phyloP scores from a whole-genome alignment of 2,888 invertebrate species.

The Empis stercorea region DNA sequence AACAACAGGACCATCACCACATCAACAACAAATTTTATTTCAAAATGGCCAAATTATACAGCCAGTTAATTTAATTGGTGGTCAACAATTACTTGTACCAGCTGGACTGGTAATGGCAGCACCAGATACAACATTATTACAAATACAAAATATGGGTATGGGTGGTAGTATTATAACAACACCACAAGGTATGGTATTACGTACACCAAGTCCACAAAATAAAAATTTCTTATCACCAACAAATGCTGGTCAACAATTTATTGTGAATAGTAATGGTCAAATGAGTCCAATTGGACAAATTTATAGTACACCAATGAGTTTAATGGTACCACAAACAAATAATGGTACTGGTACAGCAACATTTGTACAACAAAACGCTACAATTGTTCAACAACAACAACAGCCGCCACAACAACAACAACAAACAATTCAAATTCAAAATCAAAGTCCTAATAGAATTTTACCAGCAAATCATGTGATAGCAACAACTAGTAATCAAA shows the following conservation, averaged over 20 bases:
- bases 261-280: conserved; percentile 65
- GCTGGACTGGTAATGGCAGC: conserved; percentile 78
- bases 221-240: conserved; percentile 66
- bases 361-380: conserved; percentile 73
- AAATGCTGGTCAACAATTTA: conserved; percentile 50
- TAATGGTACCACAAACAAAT: conserved; percentile 32
- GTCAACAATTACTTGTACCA: conserved; percentile 69
- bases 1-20: conserved; percentile 39
- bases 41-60: conserved; percentile 55
- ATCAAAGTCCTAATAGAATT: conserved; percentile 29
- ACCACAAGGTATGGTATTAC: conserved; percentile 63
- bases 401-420: conserved; percentile 52
- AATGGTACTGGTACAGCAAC: conserved; percentile 46
- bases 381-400: conserved; percentile 71
- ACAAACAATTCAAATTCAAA: conserved; percentile 29
- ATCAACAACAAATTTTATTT: conserved; percentile 30
- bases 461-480: conserved; percentile 20
- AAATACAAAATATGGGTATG: conserved; percentile 62
- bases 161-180: conserved; percentile 49
- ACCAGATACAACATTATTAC: conserved; percentile 60
- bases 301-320: conserved; percentile 34
- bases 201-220: conserved; percentile 59
- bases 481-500: conserved; percentile 20
- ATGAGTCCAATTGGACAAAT: conserved; percentile 54
- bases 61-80: conserved; percentile 65